Base-by-base conservation (phyloP, 2,888 invertebrate species). In the Ecdyonurus torrentis region DNA sequence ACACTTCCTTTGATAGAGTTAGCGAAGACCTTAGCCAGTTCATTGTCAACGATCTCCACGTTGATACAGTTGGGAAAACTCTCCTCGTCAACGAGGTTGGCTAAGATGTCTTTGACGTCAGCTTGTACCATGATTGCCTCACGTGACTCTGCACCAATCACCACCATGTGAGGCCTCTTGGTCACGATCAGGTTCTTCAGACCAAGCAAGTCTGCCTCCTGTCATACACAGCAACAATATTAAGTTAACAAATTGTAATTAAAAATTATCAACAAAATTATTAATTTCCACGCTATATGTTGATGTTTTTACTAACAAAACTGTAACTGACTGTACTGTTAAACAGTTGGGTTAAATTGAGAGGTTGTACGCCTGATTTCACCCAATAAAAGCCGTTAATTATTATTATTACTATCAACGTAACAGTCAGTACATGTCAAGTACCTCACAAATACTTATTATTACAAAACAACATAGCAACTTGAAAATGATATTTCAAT, bases 91-190 rank as follows among this genome's bases (percentile, higher is more conserved):
- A 85, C 80, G 61, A 93, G 76, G 70, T 86, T 86, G 37, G 81
- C 80, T 10, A 93, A 79, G 64, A 90, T 81, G 66, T 84, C 86
- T 62, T 82, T 81, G 24, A 94, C 77, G 74, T 90, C 95, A 1
- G 84, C 83, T 69, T 86, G 84, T 22, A 96, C 80, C 83, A 84
- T 87, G 63, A 87, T 73, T 0, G 93, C 92, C 69, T 92, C 92
- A 2, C 93, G 81, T 0, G 91, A 92, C 73, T 97, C 97, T 0
- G 92, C 95, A 7, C 92, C 89, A 19, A 96, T 83, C 0, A 86
- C 89, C 24, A 99, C 84, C 18, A 94, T 89, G 75, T 99, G 98
- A 0, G 99, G 99, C 70, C 91, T 93, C 75, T 95, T 94, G 23
- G 83, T 82, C 1, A 83, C 78, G 61, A 99, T 90, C 70, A 99